Percentiles rank a stretch among this genome's conserved stretches.
Evolutionary conservation across 2,113 vertebrate genomes (phyloP).

Genomic region (Xiphias gladius): DNA sequence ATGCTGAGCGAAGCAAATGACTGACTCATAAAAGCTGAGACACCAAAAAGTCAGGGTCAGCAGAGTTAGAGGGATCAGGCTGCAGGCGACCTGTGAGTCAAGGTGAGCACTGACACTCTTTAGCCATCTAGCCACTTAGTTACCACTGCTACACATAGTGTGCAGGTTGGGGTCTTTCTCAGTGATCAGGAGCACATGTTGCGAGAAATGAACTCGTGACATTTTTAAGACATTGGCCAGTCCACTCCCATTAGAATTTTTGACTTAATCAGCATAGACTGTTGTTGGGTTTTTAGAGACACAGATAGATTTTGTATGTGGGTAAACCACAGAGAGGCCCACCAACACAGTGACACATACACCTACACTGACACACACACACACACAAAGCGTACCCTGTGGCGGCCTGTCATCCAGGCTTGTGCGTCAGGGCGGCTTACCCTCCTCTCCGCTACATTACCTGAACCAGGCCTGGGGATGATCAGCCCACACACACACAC

Average conservation of each 20-base stretch:
- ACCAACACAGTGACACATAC: conserved; percentile 26
- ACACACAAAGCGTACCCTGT: conserved; percentile 35
- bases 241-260: not conserved
- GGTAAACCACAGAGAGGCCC: conserved; percentile 31
- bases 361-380: conserved; percentile 14
- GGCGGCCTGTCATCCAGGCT: conserved; percentile 65
- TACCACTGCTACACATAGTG: not conserved
- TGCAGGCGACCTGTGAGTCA: conserved; percentile 25
- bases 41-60: conserved; percentile 26
- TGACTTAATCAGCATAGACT: not conserved
- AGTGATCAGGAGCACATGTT: not conserved
- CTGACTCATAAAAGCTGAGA: conserved; percentile 31
- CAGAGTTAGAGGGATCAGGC: not conserved
- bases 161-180: not conserved
- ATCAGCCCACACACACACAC: conserved; percentile 71
- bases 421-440: conserved; percentile 79
- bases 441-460: conserved; percentile 79
- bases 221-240: not conserved
- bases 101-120: conserved; percentile 16
- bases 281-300: conserved; percentile 24
- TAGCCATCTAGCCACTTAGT: conserved; percentile 1
- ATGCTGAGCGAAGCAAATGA: conserved; percentile 6
- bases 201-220: conserved; percentile 5
- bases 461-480: conserved; percentile 79
- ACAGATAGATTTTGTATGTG: conserved; percentile 23